These are phyloP conservation scores for Hydractinia symbiolongicarpus DNA, from an alignment of 30 jellyfish, hydroid and myxozoan genomes.

Conservation along the genomic window DNA sequence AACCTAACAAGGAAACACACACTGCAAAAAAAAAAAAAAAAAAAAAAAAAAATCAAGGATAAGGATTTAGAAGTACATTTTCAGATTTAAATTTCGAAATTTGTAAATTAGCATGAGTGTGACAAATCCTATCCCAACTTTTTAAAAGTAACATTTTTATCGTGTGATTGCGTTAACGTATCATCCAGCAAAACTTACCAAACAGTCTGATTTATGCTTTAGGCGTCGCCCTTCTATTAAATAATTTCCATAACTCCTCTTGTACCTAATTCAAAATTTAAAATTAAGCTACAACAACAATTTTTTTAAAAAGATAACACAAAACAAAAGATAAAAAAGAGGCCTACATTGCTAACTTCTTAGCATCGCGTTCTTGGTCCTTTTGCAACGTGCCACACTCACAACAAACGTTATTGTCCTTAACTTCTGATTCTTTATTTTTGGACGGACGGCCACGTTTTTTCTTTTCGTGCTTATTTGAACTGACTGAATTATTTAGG, in stretches of 20 bases:
- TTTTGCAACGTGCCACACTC: conserved; percentile 39
- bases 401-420: conserved; percentile 46
- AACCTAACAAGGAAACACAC: not conserved
- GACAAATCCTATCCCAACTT: too few species aligned
- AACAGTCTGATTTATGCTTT: conserved; percentile 64
- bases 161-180: too few species aligned
- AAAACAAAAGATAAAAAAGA: not conserved
- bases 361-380: not conserved
- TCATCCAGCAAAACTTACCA: conserved; percentile 33
- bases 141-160: too few species aligned
- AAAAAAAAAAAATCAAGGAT: not conserved
- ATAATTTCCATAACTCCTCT: conserved; percentile 43
- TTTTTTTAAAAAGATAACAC: not conserved
- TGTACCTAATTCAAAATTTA: conserved; percentile 16
- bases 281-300: too few species aligned
- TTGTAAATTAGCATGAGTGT: too few species aligned
- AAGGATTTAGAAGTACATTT: too few species aligned
- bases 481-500: not conserved
- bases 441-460: conserved; percentile 35
- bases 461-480: conserved; percentile 9
- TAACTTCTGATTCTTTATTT: not conserved
- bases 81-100: too few species aligned
- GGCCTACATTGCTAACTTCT: not conserved
- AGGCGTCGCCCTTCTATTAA: conserved; percentile 44
- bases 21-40: not conserved